Base-by-base conservation (phyloP, 2,113 vertebrate genomes). In the Upupa epops region DNA sequence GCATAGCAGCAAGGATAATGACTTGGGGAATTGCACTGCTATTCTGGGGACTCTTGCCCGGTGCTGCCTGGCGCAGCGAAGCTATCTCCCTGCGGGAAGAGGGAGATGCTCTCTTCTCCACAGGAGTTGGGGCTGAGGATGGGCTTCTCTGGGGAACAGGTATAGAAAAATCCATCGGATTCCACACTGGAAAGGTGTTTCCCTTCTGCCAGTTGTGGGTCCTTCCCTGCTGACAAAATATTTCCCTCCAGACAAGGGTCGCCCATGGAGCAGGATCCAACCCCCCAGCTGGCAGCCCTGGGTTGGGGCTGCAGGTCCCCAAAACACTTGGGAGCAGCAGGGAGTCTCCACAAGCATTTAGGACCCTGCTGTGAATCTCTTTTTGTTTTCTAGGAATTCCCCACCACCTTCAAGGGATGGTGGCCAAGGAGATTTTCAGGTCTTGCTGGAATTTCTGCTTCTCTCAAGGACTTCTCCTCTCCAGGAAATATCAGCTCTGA, bases 371-470 rank as follows among this genome's bases (percentile, higher is more conserved):
- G 2, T 19, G 32, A 36, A 28, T 70, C 60, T 45, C 14, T 3
- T 2, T 0, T 1, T 2, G 0, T 72, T 94, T 69, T 36, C 22
- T 5, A 36, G 68, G 46, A 69, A 73, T 51, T 31, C 11, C 4
- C 17, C 11, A 7, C 36, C 7, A 0, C 20, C 66, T 90, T 42
- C n/a, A 31, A 45, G 34, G 78, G 9, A 46, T 0, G 0, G 14
- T 4, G 3, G 54, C 63, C 0, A 7, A 24, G 24, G 60, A 91
- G 14, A 16, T n/a, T 76, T 76, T 37, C 29, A 36, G 54, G 56
- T 5, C 8, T 88, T 59, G 18, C 28, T 59, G 63, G n/a, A 59
- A 10, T 7, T 78, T 71, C 6, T n/a, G 28, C 17, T 55, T 37
- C 49, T 85, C 45, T 82, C n/a, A n/a, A 52, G 59, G 42, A 19